Evolutionary conservation across 2,797 vertebrate genomes (phyloP).

Genomic region (Glossophaga mutica): DNA sequence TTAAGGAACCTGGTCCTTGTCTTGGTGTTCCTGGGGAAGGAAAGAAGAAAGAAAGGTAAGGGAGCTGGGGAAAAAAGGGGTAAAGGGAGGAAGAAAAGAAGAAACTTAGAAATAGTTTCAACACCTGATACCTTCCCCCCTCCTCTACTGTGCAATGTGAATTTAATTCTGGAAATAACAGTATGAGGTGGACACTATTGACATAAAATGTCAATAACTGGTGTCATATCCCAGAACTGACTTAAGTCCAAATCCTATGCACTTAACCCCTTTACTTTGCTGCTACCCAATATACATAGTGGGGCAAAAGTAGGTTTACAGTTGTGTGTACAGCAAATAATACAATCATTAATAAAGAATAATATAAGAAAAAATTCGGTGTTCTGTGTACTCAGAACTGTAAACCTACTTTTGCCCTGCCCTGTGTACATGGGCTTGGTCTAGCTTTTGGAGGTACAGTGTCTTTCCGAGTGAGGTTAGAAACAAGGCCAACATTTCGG

Average conservation of each 20-base stretch:
- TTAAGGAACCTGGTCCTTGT: not conserved
- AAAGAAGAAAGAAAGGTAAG: not conserved
- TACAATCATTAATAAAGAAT: not conserved
- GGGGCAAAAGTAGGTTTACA: not conserved
- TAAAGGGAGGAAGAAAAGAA: not conserved
- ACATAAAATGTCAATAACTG: too few species aligned
- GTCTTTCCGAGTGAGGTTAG: not conserved
- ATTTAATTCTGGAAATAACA: not conserved
- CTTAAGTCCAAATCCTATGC: not conserved
- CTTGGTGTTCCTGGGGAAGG: not conserved
- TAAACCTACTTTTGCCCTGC: not conserved
- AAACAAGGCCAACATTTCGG: not conserved
- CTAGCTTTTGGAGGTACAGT: not conserved
- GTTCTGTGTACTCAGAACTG: not conserved
- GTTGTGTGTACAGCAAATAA: not conserved
- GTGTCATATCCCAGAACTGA: too few species aligned
- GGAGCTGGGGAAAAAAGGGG: not conserved
- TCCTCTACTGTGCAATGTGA: not conserved
- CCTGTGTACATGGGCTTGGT: not conserved
- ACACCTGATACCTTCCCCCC: rapidly evolving
- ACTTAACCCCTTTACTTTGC: not conserved
- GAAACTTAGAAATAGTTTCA: not conserved
- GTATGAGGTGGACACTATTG: too few species aligned
- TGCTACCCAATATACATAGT: not conserved
- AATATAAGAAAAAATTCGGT: not conserved